A percentile compares a stretch with the other conserved stretches of the same genome.
phyloP scores from a whole-genome alignment of 2,888 invertebrate genomes.

The Trissoscelio sp. region DNA sequence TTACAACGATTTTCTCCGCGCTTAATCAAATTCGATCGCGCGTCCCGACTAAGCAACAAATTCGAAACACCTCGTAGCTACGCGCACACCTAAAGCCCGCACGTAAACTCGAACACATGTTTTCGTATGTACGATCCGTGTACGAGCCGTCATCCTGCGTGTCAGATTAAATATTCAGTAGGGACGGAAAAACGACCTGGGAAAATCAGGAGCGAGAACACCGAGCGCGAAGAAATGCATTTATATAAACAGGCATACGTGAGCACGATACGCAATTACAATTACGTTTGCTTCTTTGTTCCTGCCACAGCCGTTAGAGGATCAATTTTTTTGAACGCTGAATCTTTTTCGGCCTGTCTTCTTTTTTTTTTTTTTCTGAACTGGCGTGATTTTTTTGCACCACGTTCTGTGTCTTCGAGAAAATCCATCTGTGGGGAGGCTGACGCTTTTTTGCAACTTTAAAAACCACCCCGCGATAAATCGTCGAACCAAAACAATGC shows the following conservation, averaged over 20 bases:
- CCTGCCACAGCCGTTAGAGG: constrained; percentile 32
- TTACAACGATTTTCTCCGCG: constrained; percentile 63
- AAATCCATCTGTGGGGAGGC: constrained; percentile 3
- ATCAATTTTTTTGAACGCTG: constrained; percentile 59
- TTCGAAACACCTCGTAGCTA: constrained; percentile 66
- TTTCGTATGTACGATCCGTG: constrained; percentile 58
- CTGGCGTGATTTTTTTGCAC: constrained; percentile 10
- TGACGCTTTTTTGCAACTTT: constrained; percentile 25
- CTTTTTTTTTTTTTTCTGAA: constrained; percentile 21
- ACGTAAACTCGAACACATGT: constrained; percentile 60
- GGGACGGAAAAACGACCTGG: constrained; percentile 79
- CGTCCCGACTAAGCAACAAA: constrained; percentile 43
- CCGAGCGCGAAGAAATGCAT: constrained; percentile 67
- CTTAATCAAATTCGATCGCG: constrained; percentile 66
- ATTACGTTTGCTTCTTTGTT: constrained; percentile 46
- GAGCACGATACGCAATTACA: constrained; percentile 67
- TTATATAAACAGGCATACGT: constrained; percentile 56
- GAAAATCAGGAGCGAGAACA: constrained; percentile 76
- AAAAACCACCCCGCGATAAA: constrained; percentile 54
- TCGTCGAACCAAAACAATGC: constrained; percentile 47
- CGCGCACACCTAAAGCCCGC: constrained; percentile 39
- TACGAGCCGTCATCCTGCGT: constrained; percentile 71
- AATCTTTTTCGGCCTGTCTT: too few relatives aligned
- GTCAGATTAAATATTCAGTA: constrained; percentile 77
- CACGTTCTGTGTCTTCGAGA: constrained; percentile 8